Evolutionary conservation across 2,797 vertebrate species (phyloP), one percentile per base, ranked within the genome.

Genomic region (Thamnophis elegans): DNA sequence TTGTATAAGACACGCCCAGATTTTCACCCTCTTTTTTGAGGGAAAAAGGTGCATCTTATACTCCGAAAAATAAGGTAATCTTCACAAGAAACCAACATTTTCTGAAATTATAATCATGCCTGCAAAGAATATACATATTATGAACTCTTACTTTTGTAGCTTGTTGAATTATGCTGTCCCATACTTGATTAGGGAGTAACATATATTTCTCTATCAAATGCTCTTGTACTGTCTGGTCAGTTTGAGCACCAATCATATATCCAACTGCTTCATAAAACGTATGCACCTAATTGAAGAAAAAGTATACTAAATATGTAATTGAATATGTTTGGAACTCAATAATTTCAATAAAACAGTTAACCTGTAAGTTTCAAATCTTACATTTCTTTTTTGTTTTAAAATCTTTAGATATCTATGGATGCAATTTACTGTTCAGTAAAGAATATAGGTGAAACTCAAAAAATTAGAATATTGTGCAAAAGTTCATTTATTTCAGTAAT

Each of bases 91-190:
- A 55, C 58, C 11, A 87, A 12, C 5, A n/a, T 32, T 60, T 58
- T 73, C 54, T 56, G 5, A 62, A 60, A 65, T n/a, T 25, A 32
- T 12, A 11, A 68, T 12, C 42, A 85, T 55, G 56, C 51, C 53
- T 85, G 32, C 28, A 65, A 89, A 32, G 28, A 55, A 11, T 36
- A 85, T 47, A 20, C 68, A 51, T 47, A 47, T 18, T 20, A 16
- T 54, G 10, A 88, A 42, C 55, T 91, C 97, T 98, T 96, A 99
- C 99, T 98, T 99, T 99, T 91, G 99, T 99, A 95, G 99, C 99
- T 97, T 99, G 99, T 93, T 99, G 99, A 95, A 99, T 99, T 97
- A 99, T 99, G 97, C 99, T 99, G 97, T 99, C 99, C 99, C 99
- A 99, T 95, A 99, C 99, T 96, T 99, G 99, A 96, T 99, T 99